Evolutionary conservation across 92 coral and sea anemone species (phyloP).

Genomic region (Parazoanthus swiftii): DNA sequence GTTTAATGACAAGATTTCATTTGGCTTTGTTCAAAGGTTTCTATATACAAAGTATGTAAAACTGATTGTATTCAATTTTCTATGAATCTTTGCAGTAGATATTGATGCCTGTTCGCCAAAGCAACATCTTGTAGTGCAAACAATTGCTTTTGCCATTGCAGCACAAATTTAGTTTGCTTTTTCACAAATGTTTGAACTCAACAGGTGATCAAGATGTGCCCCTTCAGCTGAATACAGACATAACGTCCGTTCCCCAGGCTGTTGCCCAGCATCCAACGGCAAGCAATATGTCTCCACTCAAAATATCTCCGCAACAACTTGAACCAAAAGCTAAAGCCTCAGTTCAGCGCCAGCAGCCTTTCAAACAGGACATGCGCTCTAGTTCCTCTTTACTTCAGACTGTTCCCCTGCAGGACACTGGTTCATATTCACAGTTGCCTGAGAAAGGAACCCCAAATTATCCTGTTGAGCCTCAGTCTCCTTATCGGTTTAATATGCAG

Average conservation of each 20-base stretch:
- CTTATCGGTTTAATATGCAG: not conserved
- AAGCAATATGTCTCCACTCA: not conserved
- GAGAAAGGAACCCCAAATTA: not conserved
- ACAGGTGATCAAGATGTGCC: not conserved
- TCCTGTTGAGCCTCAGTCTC: not conserved
- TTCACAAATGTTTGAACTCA: not conserved
- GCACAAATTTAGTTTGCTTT: not conserved
- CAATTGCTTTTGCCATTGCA: not conserved
- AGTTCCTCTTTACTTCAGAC: not conserved
- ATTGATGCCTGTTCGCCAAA: too few relatives aligned
- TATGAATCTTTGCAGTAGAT: too few relatives aligned
- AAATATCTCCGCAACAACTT: not conserved
- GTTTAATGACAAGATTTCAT: not conserved
- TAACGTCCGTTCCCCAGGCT: not conserved
- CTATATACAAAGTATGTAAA: not conserved
- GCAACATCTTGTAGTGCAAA: not conserved
- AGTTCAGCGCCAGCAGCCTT: not conserved
- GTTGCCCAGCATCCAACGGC: not conserved
- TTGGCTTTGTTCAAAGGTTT: too few relatives aligned
- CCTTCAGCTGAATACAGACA: not conserved
- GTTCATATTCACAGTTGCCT: not conserved
- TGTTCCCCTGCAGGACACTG: not conserved
- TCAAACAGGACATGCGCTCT: slow-evolving; percentile 1
- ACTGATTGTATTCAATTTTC: too few relatives aligned
- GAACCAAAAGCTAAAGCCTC: not conserved